Base-by-base conservation (phyloP, 2,113 vertebrate genomes). In the Stigmatopora nigra region DNA sequence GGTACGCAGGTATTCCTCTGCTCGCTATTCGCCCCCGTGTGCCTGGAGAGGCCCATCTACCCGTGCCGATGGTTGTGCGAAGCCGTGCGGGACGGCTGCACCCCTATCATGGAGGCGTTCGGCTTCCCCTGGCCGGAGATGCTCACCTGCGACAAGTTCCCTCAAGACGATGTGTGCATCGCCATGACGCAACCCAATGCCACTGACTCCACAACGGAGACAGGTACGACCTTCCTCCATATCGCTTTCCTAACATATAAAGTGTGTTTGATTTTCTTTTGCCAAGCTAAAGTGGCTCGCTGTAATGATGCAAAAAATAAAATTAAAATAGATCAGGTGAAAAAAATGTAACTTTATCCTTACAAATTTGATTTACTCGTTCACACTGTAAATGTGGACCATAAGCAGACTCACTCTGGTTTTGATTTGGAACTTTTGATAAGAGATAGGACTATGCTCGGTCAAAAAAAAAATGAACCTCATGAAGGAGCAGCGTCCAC, bases 81-180 rank as follows among this genome's bases (percentile, higher is more conserved):
- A 88, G 92, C 91, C 0, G 97, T 99, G 80, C 92, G 97, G 0
- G 93, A 98, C 83, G 90, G 93, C 76, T 99, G 97, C 63, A 92
- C 90, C 67, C 97, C 97, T 2, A 95, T 99, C 90, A 99, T 99
- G 97, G 94, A 96, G 89, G 92, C 95, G 63, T 99, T 96, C 45
- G 97, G 97, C 65, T 99, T 98, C 89, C 93, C 95, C 72, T 99
- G 97, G 97, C 97, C 97, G 0, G 93, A 97, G 85, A 99, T 99
- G 95, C 93, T 99, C 79, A 93, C 92, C 74, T 99, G 96, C n/a
- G 93, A 97, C 84, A 94, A 98, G 91, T 99, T 95, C 25, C 97
- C 96, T 0, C 90, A 94, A 67, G 93, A 91, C 1, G 97, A 98
- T 0, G 92, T 99, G 71, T 99, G 97, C 89, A 96, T 99, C 49